phyloP scores from a whole-genome alignment of 2,888 invertebrate species.

The Empis stercorea region DNA sequence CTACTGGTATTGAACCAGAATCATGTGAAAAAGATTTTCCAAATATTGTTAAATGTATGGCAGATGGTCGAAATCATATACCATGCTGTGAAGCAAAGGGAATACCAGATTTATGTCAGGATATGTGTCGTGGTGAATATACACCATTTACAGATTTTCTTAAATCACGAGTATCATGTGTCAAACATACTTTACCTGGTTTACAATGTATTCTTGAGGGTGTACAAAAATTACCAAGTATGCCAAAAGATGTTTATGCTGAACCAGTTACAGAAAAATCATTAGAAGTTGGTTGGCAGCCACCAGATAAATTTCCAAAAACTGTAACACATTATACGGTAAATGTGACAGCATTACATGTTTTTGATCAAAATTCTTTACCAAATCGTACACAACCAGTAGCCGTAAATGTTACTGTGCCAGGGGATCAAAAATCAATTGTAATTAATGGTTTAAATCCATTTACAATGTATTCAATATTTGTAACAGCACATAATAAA shows the following conservation, averaged over 20 bases:
- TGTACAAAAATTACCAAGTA: conserved; percentile 53
- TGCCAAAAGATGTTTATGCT: conserved; percentile 57
- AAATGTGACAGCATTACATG: conserved; percentile 56
- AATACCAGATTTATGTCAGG: conserved; percentile 74
- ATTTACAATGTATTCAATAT: conserved; percentile 73
- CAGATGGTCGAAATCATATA: conserved; percentile 72
- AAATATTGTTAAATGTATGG: conserved; percentile 63
- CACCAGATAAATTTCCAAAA: conserved; percentile 50
- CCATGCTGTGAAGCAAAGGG: conserved; percentile 71
- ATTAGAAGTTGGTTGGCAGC: conserved; percentile 56
- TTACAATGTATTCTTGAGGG: conserved; percentile 74
- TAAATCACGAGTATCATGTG: conserved; percentile 73
- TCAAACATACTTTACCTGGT: conserved; percentile 68
- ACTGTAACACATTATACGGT: conserved; percentile 53
- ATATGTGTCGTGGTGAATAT: conserved; percentile 74
- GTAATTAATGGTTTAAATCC: conserved; percentile 52
- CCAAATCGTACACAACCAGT: conserved; percentile 20
- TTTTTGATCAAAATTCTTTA: conserved; percentile 45
- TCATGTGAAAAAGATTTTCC: conserved; percentile 71
- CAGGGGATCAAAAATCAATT: conserved; percentile 44
- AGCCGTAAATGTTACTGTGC: conserved; percentile 41
- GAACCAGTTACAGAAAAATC: conserved; percentile 60
- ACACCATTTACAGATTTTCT: conserved; percentile 72
- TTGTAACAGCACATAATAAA: conserved; percentile 57
- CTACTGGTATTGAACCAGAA: conserved; percentile 67